Base-by-base conservation (phyloP, 2,113 vertebrate genomes). In the Thunnus maccoyii region DNA sequence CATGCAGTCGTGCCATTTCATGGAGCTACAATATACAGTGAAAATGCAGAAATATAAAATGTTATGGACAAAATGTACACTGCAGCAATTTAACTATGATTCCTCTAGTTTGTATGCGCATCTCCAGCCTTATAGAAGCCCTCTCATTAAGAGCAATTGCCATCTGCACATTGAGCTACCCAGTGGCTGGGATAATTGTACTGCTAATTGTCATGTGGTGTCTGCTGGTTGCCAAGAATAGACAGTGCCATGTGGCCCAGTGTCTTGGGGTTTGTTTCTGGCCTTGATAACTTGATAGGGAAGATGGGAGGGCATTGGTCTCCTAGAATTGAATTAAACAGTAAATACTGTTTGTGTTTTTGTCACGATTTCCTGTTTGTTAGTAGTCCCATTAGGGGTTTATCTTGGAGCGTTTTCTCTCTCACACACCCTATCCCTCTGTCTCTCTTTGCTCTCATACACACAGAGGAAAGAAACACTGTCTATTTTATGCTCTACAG, bases 401-500 rank as follows among this genome's bases (percentile, higher is more conserved):
- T 78, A 74, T 90, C 86, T 86, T 82, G 72, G 75, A 88, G 83
- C 64, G 10, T 81, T 85, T 85, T 78, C 66, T 70, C n/a, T 76
- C 61, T 72, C 55, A 63, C 84, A 81, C 71, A 78, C 57, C 36
- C 25, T 72, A 16, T 55, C 17, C 2, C 65, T 63, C 56, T 10
- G 66, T 54, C 65, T 86, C 50, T 62, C 47, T 79, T 65, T 56
- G 44, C 56, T 46, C 41, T 18, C 64, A 72, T 58, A 66, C 32
- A 78, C 57, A 64, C 64, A 90, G 22, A 88, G 80, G 67, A 78
- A 96, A 97, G 96, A 95, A 95, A 96, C 95, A 93, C 93, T 95
- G 95, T 95, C 94, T 96, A 94, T 88, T 97, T 97, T 97, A 96
- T 97, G 96, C 94, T 96, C 96, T 96, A 96, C 96, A 98, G 96